Evolutionary conservation across 2,113 vertebrate species (phyloP).

Genomic region (Cryptomyrus ogoouensis): DNA sequence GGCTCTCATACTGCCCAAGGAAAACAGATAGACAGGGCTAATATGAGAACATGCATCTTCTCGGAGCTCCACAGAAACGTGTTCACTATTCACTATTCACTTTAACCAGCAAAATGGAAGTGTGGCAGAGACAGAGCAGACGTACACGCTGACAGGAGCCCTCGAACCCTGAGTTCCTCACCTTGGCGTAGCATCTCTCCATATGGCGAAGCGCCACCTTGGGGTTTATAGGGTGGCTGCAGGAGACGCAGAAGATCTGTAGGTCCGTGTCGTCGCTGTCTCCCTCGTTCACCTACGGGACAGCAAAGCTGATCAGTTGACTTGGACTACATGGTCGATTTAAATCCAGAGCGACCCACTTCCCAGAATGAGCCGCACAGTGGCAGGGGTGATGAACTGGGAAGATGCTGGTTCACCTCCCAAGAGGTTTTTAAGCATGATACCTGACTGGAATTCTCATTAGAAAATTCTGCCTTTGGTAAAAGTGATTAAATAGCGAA

Average conservation of each 20-base stretch:
- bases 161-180: conserved; percentile 30
- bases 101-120: neutral
- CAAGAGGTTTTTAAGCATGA: neutral
- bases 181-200: conserved; percentile 92
- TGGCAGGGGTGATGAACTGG: neutral
- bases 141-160: neutral
- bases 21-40: conserved; percentile 5
- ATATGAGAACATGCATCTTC: neutral
- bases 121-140: neutral
- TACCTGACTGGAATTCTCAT: neutral
- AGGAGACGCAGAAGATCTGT: conserved; percentile 90
- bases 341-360: neutral
- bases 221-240: conserved; percentile 85
- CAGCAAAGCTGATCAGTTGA: neutral
- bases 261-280: conserved; percentile 85
- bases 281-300: conserved; percentile 72
- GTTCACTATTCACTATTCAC: neutral
- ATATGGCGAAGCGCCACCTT: conserved; percentile 85
- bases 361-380: neutral
- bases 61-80: neutral
- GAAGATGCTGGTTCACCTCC: neutral
- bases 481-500: neutral
- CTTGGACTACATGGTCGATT: neutral
- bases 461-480: neutral
- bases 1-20: conserved; percentile 77